Percentiles rank a stretch among this genome's conserved stretches.
These are phyloP conservation scores for Apis mellifera DNA, from an alignment of 1,140 invertebrate species.

Conservation along the genomic window Amel_HAv3.1 CM009934.2:10512501-10513000, in stretches of 20 bases:
- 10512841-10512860: background rate
- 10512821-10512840: background rate
- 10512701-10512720: background rate
- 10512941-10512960: too few species aligned
- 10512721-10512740: background rate
- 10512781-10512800: background rate
- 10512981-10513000: too few species aligned
- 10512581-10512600: background rate
- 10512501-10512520: background rate
- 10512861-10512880: background rate
- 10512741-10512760: background rate
- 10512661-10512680: background rate
- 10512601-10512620: slow-evolving; percentile 1
- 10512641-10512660: background rate
- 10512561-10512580: background rate
- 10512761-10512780: background rate
- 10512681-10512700: background rate
- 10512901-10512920: too few species aligned
- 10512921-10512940: too few species aligned
- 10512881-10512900: too few species aligned
- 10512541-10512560: background rate
- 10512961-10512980: too few species aligned
- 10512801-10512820: background rate
- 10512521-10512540: background rate
- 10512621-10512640: slow-evolving; percentile 1